phyloP scores from a whole-genome alignment of 92 coral and sea anemone genomes.

The Ricordea florida region DNA sequence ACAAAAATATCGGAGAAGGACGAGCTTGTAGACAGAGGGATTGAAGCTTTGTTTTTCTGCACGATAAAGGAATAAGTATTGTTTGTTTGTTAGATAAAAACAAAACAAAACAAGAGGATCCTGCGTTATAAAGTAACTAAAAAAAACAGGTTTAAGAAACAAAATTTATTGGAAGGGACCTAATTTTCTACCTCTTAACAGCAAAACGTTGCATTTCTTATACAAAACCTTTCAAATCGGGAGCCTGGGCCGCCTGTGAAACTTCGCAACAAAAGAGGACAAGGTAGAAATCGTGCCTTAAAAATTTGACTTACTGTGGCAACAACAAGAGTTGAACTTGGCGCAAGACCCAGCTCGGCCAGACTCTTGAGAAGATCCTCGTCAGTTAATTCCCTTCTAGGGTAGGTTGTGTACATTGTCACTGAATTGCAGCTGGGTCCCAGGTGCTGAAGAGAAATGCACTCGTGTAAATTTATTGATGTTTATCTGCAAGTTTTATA shows the following conservation, averaged over 20 bases:
- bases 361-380: slow-evolving; percentile 77
- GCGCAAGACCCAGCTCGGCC: slow-evolving; percentile 80
- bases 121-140: too few relatives aligned
- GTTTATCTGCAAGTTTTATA: background rate
- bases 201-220: too few relatives aligned
- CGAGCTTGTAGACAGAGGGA: slow-evolving; percentile 22
- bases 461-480: background rate
- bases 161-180: too few relatives aligned
- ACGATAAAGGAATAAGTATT: too few relatives aligned
- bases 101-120: too few relatives aligned
- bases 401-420: slow-evolving; percentile 81
- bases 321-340: slow-evolving; percentile 89
- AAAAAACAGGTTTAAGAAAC: too few relatives aligned
- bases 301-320: slow-evolving; percentile 63
- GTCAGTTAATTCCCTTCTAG: slow-evolving; percentile 81
- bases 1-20: slow-evolving; percentile 65
- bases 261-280: too few relatives aligned
- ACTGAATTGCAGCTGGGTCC: slow-evolving; percentile 14
- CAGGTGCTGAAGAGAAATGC: background rate
- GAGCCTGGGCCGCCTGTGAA: too few relatives aligned
- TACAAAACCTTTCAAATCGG: too few relatives aligned
- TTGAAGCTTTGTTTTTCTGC: slow-evolving; percentile 1
- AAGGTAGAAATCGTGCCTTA: background rate
- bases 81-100: too few relatives aligned
- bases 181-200: too few relatives aligned